Base-by-base conservation (phyloP, 2,113 vertebrate species). In the Dipodomys merriami region DNA sequence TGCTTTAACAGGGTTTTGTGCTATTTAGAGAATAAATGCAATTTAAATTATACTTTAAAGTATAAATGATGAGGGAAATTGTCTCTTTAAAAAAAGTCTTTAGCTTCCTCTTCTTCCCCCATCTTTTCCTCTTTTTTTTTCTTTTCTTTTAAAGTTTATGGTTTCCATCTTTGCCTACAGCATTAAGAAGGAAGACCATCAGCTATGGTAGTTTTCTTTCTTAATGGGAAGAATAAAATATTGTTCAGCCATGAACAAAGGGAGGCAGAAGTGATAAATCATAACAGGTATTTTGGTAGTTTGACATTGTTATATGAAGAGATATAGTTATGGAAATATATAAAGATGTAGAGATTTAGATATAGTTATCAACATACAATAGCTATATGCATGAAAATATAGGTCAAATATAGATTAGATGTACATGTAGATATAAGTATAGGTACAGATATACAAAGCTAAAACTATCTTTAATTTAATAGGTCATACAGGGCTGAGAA, bases 1-100 rank as follows among this genome's bases (percentile, higher is more conserved):
- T 64, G 62, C 83, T 95, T 95, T 91, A 25, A 76, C 91, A 92
- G 35, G 76, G 62, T 83, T 86, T 85, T 89, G n/a, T 78, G 83
- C 69, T 91, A 85, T 68, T 69, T 39, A 68, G 44, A 91, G 30
- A 39, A 79, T 57, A 86, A 92, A 90, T 80, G 35, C 10, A 81
- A 62, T 73, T 88, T 78, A 73, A 22, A 71, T 79, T 53, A 68
- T 68, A 90, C 73, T 91, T 80, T 83, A 68, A 86, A 68, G 68
- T 82, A 15, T 85, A 79, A 72, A 68, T 68, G 77, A 78, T 57
- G 35, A 73, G 53, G 12, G 27, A 85, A 88, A 91, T 76, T 8
- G 4, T 83, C 19, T 85, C 19, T 81, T 88, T 30, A 67, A 46
- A 25, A 57, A 60, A 27, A 18, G 5, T 22, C 29, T 46, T 80